phyloP scores from a whole-genome alignment of 2,888 invertebrate species.

The Caenorhabditis drosophilae region DNA sequence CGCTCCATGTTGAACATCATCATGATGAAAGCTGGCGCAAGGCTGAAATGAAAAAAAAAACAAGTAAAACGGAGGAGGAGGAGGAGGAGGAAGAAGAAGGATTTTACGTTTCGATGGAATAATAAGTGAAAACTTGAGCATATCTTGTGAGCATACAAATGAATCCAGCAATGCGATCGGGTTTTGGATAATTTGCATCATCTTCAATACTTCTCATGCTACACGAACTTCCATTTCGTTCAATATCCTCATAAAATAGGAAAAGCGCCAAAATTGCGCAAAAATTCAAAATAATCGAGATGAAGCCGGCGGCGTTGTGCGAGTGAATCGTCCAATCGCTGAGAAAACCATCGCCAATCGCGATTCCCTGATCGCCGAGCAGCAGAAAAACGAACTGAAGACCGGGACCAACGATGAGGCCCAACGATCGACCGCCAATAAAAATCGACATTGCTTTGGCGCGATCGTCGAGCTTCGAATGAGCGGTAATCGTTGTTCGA shows the following conservation, averaged over 20 bases:
- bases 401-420: slow-evolving; percentile 22
- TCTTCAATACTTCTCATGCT: slow-evolving; percentile 30
- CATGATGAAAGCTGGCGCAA: slow-evolving; percentile 31
- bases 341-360: slow-evolving; percentile 9
- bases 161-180: slow-evolving; percentile 28
- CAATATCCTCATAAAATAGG: slow-evolving; percentile 15
- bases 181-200: slow-evolving; percentile 25
- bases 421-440: slow-evolving; percentile 27
- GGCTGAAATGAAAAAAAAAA: slow-evolving; percentile 4
- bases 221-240: slow-evolving; percentile 18
- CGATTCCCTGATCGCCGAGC: slow-evolving; percentile 19
- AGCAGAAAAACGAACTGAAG: slow-evolving; percentile 24
- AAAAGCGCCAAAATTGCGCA: slow-evolving; percentile 12
- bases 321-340: slow-evolving; percentile 27
- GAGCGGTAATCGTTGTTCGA: slow-evolving; percentile 17
- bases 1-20: slow-evolving; percentile 33
- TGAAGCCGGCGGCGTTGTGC: slow-evolving; percentile 25
- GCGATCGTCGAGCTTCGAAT: slow-evolving; percentile 24
- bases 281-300: slow-evolving; percentile 19
- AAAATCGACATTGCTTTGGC: slow-evolving; percentile 31
- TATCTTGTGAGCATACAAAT: slow-evolving; percentile 37
- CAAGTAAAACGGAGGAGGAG: too few species aligned
- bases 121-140: slow-evolving; percentile 27
- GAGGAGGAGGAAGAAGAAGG: too few species aligned
- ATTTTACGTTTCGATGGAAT: slow-evolving; percentile 26